phyloP scores from a whole-genome alignment of 2,113 vertebrate genomes.

The Melanocharis versteri region DNA sequence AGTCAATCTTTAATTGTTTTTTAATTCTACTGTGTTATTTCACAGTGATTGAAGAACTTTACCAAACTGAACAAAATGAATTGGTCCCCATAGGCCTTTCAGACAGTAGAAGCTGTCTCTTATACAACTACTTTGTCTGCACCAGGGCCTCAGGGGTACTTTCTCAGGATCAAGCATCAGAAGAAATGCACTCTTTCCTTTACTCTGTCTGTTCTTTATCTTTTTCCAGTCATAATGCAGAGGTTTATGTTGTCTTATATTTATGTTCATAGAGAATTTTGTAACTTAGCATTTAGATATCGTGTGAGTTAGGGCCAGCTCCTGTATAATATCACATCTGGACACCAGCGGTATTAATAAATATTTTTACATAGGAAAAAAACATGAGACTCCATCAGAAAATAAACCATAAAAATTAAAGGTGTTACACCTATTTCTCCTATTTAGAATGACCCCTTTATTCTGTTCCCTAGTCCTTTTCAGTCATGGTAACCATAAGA shows the following conservation, averaged over 20 bases:
- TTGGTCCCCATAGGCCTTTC: not conserved
- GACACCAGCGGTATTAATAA: not conserved
- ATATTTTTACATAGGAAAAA: not conserved
- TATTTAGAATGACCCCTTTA: not conserved
- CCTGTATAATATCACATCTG: not conserved
- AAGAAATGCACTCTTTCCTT: not conserved
- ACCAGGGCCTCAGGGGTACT: not conserved
- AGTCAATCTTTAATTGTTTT: not conserved
- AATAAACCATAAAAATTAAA: not conserved
- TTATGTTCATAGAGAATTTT: not conserved
- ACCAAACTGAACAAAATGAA: not conserved
- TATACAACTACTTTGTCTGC: not conserved
- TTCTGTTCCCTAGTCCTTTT: not conserved
- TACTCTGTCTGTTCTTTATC: not conserved
- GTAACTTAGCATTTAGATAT: not conserved
- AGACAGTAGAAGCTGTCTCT: not conserved
- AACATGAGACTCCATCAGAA: not conserved
- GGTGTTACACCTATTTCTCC: not conserved
- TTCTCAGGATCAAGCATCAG: not conserved
- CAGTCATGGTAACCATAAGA: not conserved
- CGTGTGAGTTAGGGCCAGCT: not conserved
- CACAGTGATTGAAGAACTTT: not conserved
- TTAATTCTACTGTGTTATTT: not conserved
- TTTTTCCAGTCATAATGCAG: not conserved
- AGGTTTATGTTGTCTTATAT: not conserved